These are phyloP conservation scores for Anguilla anguilla DNA, from an alignment of 2,797 vertebrate genomes.

Conservation along the genomic window DNA sequence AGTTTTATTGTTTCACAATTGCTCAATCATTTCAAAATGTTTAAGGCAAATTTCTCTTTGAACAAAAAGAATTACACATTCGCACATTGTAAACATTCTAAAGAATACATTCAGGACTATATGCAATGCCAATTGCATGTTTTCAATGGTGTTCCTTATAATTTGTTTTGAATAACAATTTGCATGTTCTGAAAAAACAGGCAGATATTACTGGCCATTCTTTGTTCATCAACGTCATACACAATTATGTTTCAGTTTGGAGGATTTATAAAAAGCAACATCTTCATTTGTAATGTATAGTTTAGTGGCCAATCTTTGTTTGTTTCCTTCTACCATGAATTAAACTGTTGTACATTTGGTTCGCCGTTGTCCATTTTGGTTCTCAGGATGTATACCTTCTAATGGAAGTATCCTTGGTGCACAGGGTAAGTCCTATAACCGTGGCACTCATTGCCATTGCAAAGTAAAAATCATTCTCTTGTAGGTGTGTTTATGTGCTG, in stretches of 20 bases:
- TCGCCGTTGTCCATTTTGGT: neutral
- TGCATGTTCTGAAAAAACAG: neutral
- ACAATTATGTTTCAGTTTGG: neutral
- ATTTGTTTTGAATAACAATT: neutral
- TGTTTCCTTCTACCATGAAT: neutral
- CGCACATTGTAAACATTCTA: neutral
- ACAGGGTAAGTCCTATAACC: neutral
- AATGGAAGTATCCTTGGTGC: neutral
- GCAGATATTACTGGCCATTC: neutral
- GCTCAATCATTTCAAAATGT: neutral
- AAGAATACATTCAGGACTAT: neutral
- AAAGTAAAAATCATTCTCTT: neutral
- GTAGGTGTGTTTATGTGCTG: neutral
- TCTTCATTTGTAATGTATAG: neutral
- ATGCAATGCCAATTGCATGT: neutral
- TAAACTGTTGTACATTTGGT: neutral
- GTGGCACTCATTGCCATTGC: neutral
- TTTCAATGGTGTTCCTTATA: neutral
- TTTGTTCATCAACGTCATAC: neutral
- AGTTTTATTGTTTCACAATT: neutral
- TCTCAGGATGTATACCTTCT: neutral
- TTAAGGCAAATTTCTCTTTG: neutral
- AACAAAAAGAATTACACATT: neutral
- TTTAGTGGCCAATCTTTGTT: neutral
- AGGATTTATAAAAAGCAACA: neutral